A percentile compares a stretch with the other conserved stretches of the same genome.
Evolutionary conservation across 2,888 invertebrate species (phyloP).

Genomic region (Lamellibrachia satsuma): DNA sequence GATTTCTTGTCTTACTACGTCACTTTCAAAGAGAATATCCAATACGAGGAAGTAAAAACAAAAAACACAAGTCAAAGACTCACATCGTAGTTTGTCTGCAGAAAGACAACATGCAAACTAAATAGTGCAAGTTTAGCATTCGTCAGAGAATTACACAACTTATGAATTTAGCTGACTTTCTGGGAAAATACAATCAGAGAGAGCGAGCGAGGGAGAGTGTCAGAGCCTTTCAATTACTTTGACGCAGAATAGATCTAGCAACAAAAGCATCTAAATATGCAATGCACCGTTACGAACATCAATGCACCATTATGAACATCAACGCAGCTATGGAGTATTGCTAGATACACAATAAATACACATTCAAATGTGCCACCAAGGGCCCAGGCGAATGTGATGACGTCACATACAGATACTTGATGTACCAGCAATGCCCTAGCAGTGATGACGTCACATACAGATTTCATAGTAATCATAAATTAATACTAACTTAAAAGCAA

Average conservation of each 20-base stretch:
- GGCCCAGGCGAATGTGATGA: neutral
- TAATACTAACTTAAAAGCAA: neutral
- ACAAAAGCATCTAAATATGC: neutral
- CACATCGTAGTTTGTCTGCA: neutral
- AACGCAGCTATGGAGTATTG: neutral
- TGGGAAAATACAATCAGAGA: neutral
- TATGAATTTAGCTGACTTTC: neutral
- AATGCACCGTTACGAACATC: neutral
- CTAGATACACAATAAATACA: neutral
- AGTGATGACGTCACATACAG: neutral
- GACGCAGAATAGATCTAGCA: neutral
- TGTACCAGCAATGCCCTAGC: neutral
- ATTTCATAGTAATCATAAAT: slow-evolving; percentile 17
- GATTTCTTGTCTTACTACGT: neutral
- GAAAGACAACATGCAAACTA: neutral
- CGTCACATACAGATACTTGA: neutral
- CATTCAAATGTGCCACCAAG: neutral
- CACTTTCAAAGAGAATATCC: neutral
- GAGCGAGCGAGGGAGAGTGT: no score
- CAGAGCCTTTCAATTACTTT: neutral
- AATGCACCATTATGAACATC: neutral
- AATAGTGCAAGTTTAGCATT: neutral
- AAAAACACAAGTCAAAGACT: neutral
- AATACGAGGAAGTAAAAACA: neutral
- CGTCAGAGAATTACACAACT: neutral